Conservation (phyloP, 2,797 vertebrate species). For the Spea hammondii region DNA sequence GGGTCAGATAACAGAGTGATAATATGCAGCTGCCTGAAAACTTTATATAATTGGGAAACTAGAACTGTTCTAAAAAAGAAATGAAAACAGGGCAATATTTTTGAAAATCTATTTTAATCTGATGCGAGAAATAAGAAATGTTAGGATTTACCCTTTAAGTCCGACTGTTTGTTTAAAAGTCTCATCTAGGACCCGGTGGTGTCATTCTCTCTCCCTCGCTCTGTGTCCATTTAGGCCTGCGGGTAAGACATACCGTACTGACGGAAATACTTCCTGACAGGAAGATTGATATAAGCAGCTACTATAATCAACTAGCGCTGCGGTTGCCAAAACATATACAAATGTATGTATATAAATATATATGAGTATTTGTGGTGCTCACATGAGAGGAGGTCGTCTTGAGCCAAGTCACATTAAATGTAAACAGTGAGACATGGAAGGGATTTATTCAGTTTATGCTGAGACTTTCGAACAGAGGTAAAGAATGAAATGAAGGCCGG, state of each 20-base stretch:
- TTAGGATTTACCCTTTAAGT: not conserved
- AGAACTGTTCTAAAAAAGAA: too few species aligned
- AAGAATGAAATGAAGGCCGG: too few species aligned
- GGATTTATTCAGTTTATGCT: conserved; percentile 69
- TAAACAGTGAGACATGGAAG: conserved; percentile 68
- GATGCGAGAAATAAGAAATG: too few species aligned
- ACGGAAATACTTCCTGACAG: conserved; percentile 44
- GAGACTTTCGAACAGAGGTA: too few species aligned
- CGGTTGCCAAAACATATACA: conserved; percentile 45
- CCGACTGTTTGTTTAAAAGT: conserved; percentile 20
- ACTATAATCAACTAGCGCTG: conserved; percentile 41
- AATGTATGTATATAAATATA: conserved; percentile 48
- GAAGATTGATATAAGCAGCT: conserved; percentile 45
- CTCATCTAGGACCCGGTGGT: conserved; percentile 24
- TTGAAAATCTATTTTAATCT: too few species aligned
- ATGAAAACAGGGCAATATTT: too few species aligned
- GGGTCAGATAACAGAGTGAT: too few species aligned
- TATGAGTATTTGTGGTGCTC: conserved; percentile 38
- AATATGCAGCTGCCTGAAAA: too few species aligned
- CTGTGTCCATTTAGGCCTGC: not conserved
- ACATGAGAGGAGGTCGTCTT: conserved; percentile 35
- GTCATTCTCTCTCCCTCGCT: conserved; percentile 12
- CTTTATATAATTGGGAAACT: too few species aligned
- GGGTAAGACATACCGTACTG: conserved; percentile 41
- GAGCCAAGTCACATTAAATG: conserved; percentile 59